Percentiles rank a stretch among this genome's conserved stretches.
Evolutionary conservation across 2,797 vertebrate genomes (phyloP).

Genomic region (Hafferia zeledoni): DNA sequence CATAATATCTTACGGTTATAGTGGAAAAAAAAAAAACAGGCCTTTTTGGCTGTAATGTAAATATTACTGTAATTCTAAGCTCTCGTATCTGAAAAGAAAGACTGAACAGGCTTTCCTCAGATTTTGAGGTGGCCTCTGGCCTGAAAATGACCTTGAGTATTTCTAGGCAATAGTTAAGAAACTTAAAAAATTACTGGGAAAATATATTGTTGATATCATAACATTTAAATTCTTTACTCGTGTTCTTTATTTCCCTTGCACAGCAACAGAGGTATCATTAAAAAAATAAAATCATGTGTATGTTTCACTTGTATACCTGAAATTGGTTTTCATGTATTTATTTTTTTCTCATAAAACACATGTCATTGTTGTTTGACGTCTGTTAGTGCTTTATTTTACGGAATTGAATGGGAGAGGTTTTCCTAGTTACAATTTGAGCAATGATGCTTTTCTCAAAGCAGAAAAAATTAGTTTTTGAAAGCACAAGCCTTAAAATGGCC

Average conservation of each 20-base stretch:
- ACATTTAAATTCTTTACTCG: not conserved
- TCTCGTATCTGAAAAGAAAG: not conserved
- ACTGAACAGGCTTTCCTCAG: not conserved
- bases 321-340: not conserved
- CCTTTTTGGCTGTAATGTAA: not conserved
- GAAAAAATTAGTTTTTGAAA: not conserved
- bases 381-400: not conserved
- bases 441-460: not conserved
- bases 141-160: not conserved
- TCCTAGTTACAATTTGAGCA: not conserved
- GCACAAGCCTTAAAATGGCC: not conserved
- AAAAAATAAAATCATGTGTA: not conserved
- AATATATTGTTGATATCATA: not conserved
- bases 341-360: not conserved
- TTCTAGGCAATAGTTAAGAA: not conserved
- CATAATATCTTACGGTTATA: rapidly evolving
- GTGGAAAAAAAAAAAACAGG: not conserved
- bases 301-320: not conserved
- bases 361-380: not conserved
- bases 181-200: not conserved
- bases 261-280: not conserved
- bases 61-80: not conserved
- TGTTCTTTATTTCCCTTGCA: not conserved
- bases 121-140: not conserved
- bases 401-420: not conserved